These are phyloP conservation scores for Clytia hemisphaerica DNA, from an alignment of 30 jellyfish, hydroid and myxozoan species.

Conservation along the genomic window DNA sequence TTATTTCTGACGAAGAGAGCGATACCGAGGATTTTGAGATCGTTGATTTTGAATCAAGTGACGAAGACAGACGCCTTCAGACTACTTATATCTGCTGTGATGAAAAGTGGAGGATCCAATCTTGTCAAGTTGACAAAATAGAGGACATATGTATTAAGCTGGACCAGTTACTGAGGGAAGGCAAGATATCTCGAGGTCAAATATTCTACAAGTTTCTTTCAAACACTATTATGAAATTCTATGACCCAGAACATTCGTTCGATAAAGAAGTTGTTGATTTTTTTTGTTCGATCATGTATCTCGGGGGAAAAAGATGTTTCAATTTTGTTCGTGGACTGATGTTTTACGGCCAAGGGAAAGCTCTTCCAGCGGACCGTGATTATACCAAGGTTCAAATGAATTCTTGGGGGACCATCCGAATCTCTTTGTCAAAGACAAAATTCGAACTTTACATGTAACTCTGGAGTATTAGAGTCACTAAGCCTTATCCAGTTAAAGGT, in stretches of 20 bases:
- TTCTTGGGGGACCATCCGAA: conserved; percentile 34
- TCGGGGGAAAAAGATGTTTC: conserved; percentile 20
- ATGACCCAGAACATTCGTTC: conserved; percentile 11
- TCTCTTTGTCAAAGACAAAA: conserved; percentile 16
- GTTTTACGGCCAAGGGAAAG: conserved; percentile 16
- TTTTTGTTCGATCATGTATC: conserved; percentile 9
- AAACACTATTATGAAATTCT: conserved; percentile 11
- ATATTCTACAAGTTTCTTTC: conserved; percentile 22
- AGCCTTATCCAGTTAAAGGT: neutral
- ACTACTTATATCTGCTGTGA: too few species aligned
- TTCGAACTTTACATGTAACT: conserved; percentile 10
- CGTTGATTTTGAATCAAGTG: too few species aligned
- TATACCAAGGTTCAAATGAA: too few species aligned
- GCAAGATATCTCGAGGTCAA: conserved; percentile 1
- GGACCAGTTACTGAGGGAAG: neutral
- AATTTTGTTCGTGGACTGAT: conserved; percentile 21
- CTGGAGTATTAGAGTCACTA: conserved; percentile 12
- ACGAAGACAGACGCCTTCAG: too few species aligned
- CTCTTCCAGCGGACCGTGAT: neutral
- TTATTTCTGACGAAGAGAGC: too few species aligned
- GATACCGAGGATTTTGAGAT: too few species aligned
- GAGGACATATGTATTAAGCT: conserved; percentile 4
- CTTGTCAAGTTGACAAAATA: too few species aligned
- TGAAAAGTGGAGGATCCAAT: too few species aligned
- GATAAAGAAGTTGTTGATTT: conserved; percentile 30